phyloP scores from a whole-genome alignment of 1,140 invertebrate genomes.

The Drosophila guanche region DNA sequence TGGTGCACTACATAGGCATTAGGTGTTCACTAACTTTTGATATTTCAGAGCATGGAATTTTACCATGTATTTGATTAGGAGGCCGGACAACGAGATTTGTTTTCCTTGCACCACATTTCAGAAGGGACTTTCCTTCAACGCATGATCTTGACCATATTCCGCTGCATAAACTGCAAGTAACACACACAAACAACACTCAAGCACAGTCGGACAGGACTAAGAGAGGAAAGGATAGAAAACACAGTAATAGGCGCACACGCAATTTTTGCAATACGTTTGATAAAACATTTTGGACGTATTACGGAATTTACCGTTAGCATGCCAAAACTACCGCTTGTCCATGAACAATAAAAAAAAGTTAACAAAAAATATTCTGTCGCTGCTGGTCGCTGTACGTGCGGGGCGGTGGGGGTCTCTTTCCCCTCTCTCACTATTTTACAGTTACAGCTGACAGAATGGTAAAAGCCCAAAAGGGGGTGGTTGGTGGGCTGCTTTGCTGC shows the following conservation, averaged over 20 bases:
- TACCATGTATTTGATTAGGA: no score
- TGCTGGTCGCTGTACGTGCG: neutral
- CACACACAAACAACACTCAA: neutral
- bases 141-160: constrained; percentile 18
- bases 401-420: constrained; percentile 10
- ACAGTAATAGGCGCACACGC: constrained; percentile 9
- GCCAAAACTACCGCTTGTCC: constrained; percentile 30
- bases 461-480: no score
- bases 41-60: no score
- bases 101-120: no score
- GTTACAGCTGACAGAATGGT: constrained; percentile 9
- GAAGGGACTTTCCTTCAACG: no score
- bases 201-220: constrained; percentile 2
- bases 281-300: constrained; percentile 44
- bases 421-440: neutral
- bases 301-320: constrained; percentile 35
- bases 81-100: no score
- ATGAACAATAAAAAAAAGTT: constrained; percentile 17
- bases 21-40: no score
- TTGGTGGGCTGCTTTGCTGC: no score
- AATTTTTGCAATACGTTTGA: constrained; percentile 18
- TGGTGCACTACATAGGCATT: no score
- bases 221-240: constrained; percentile 1
- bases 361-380: constrained; percentile 19
- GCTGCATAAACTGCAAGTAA: constrained; percentile 47